Evolutionary conservation across 2,797 vertebrate species (phyloP).

Genomic region (Pogonophryne albipinna): DNA sequence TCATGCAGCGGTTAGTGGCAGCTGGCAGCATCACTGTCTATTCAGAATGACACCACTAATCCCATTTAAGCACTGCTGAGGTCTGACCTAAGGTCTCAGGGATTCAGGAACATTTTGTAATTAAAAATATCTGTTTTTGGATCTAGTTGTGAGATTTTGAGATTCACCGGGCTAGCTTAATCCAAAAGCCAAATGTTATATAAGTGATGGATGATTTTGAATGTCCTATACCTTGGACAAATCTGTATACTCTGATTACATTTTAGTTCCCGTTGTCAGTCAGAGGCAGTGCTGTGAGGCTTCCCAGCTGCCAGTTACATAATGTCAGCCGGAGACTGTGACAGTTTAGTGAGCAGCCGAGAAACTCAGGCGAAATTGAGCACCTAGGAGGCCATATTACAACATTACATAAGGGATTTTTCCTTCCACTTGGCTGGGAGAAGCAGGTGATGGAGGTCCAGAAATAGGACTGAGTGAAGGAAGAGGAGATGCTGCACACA

Average conservation of each 20-base stretch:
- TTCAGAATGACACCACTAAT: constrained; percentile 15
- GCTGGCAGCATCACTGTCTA: constrained; percentile 9
- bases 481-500: constrained; percentile 48
- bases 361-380: constrained; percentile 47
- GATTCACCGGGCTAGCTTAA: background rate
- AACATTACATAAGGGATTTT: constrained; percentile 71
- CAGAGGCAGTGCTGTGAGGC: constrained; percentile 50
- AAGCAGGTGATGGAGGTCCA: constrained; percentile 67
- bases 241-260: constrained; percentile 60
- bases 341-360: constrained; percentile 64
- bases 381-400: constrained; percentile 54
- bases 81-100: constrained; percentile 22
- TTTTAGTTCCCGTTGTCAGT: constrained; percentile 68
- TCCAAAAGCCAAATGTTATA: no score
- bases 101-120: background rate
- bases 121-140: background rate
- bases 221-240: constrained; percentile 21
- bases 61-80: constrained; percentile 26
- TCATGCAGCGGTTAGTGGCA: constrained; percentile 18
- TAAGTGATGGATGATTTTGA: background rate
- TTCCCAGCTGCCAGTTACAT: constrained; percentile 76
- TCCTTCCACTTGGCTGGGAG: constrained; percentile 69
- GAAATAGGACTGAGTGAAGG: constrained; percentile 70
- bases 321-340: constrained; percentile 66
- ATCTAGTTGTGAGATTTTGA: background rate